Base-by-base conservation (phyloP, 2,888 invertebrate species). In the Nemapogon koenigi region DNA sequence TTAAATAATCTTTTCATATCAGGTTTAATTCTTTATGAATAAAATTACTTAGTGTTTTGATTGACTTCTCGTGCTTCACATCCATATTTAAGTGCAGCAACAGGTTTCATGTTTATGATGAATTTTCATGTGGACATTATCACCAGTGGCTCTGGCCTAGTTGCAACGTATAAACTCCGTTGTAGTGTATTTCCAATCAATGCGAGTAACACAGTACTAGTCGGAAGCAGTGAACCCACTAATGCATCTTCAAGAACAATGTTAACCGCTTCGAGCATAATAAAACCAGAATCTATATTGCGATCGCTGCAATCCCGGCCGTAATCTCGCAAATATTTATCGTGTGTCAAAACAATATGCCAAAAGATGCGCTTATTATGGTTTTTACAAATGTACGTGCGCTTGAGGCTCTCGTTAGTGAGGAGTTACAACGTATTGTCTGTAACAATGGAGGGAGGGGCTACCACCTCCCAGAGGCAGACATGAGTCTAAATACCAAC, bases 321-420 rank as follows among this genome's bases (percentile, higher is more conserved):
- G 57, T 56, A 66, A 68, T 69, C 68, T 64, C 46, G 50, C 65
- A 68, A 71, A 73, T 70, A 75, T 75, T 71, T 75, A 75, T 76
- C 61, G 66, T 63, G 61, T 76, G 76, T 75, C 75, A 75, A 75
- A 73, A 67, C 64, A 70, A 72, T 71, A 73, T 67, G 75, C 75
- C 76, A 72, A 76, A 75, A 66, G 66, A 57, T 60, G 56, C 60
- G 64, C 72, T 73, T 75, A 73, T 75, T 75, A 73, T 59, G 60
- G 57, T 69, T 72, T 72, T 73, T 72, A 75, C 70, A 75, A 73
- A 27, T 26, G 31, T 62, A 60, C 53, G 57, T 56, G 47, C 52
- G 70, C 70, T 72, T 51, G 61, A 47, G 68, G 70, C 65, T 64
- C 73, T 75, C 64, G 73, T 73, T 73, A 75, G 73, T 52, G 56